A percentile compares a stretch with the other conserved stretches of the same genome.
Evolutionary conservation across 2,113 vertebrate species (phyloP).

Genomic region (Ailurus styani): DNA sequence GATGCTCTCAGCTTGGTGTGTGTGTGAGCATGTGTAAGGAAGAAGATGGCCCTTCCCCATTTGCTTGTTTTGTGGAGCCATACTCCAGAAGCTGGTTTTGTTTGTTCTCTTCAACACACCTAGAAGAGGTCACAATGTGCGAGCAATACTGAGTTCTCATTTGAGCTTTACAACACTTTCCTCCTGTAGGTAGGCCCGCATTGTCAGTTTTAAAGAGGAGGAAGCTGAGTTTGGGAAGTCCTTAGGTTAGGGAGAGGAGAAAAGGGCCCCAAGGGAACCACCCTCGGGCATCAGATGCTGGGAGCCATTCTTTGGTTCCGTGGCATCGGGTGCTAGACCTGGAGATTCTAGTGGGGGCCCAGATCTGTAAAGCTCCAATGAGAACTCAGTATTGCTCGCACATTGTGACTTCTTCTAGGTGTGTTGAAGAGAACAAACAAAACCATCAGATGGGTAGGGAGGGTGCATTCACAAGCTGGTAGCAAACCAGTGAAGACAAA

Average conservation of each 20-base stretch:
- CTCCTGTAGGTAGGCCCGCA: background rate
- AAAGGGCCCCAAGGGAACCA: background rate
- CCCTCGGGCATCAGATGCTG: background rate
- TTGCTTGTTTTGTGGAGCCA: background rate
- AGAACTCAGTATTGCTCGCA: too few relatives aligned
- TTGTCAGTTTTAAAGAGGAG: background rate
- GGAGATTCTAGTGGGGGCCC: too few relatives aligned
- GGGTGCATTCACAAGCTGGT: background rate
- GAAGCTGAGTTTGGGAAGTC: background rate
- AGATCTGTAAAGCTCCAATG: too few relatives aligned
- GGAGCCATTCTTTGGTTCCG: too few relatives aligned
- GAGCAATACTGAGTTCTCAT: background rate
- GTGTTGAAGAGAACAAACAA: too few relatives aligned
- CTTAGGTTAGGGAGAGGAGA: background rate
- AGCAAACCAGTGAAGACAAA: background rate
- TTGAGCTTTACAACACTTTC: background rate
- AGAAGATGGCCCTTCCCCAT: background rate
- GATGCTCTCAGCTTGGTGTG: background rate
- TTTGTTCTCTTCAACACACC: background rate
- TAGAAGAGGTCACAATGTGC: background rate
- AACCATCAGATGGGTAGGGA: too few relatives aligned
- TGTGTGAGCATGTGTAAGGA: accelerated
- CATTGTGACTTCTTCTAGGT: too few relatives aligned
- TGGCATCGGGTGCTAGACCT: too few relatives aligned
- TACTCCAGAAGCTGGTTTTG: background rate